Base-by-base conservation (phyloP, 2,888 invertebrate genomes). In the Halocaridina rubra region DNA sequence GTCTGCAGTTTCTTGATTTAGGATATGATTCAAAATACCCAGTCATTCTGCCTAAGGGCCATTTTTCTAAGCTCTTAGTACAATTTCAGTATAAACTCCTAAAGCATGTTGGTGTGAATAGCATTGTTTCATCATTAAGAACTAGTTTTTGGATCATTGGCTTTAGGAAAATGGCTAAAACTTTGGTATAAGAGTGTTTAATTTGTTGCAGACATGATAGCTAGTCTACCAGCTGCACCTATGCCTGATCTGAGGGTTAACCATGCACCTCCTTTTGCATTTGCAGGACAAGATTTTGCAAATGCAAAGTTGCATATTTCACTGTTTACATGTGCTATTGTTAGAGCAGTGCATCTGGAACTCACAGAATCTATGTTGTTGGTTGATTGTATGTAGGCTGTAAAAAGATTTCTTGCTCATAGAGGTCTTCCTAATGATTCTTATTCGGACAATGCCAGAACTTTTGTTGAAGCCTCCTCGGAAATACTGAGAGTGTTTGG, bases 361-460 rank as follows among this genome's bases (percentile, higher is more conserved):
- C n/a, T n/a, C n/a, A n/a, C n/a, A n/a, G n/a, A n/a, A n/a, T n/a
- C n/a, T n/a, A 27, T 84, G 69, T 7, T 69, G n/a, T 29, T 79
- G 71, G 27, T 29, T 8, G 33, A 64, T 22, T 84, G 57, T 24
- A 2, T 81, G 24, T 7, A 13, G 67, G 79, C 79, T 24, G 3
- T 84, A 7, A 2, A 39, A 24, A 27, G 61, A 10, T 69, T 82
- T 30, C 19, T 67, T 7, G 39, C 46, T n/a, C 19, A 67, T 22
- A 29, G 80, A 22, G 71, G 80, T 5, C 3, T 80, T 27, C 80
- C 84, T 10, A 24, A n/a, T 64, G 69, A 69, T 10, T 39, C 81
- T n/a, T 81, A 69, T 16, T 80, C 46, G 1, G 69, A 81, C 30
- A 84, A 81, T 29, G 69, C 79, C 0, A 39, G n/a, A 80, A 80